Percentiles rank a stretch among this genome's conserved stretches.
Evolutionary conservation across 2,888 invertebrate species (phyloP).

Genomic region (Diaphora mendica): DNA sequence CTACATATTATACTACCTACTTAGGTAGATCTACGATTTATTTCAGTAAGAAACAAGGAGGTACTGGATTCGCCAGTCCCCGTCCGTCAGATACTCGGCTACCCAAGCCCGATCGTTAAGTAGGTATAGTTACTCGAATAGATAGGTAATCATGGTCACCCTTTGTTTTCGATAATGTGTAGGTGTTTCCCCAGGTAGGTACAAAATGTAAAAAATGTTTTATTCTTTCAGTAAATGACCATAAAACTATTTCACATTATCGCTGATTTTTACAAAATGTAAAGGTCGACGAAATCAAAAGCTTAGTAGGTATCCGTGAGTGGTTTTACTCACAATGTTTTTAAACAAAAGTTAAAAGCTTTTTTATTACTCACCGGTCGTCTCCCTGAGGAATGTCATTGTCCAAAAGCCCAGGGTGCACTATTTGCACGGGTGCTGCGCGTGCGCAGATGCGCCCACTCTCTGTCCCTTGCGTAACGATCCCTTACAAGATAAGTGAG

Average conservation of each 20-base stretch:
- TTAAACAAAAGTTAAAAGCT: conserved; percentile 28
- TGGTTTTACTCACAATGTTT: conserved; percentile 3
- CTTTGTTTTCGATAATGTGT: background rate
- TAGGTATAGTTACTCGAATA: no score
- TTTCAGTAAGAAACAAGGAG: background rate
- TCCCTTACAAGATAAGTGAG: conserved; percentile 61
- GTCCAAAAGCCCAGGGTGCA: conserved; percentile 27
- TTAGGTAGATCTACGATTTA: no score
- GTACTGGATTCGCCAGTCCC: background rate
- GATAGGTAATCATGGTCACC: background rate
- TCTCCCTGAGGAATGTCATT: conserved; percentile 43
- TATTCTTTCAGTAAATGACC: background rate
- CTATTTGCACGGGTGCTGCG: conserved; percentile 28
- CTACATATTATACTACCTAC: background rate
- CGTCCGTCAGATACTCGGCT: background rate
- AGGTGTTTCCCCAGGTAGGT: background rate
- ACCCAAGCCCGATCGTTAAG: background rate
- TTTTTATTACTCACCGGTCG: conserved; percentile 42
- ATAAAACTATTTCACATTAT: background rate
- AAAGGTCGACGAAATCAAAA: background rate
- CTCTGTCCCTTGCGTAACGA: conserved; percentile 55
- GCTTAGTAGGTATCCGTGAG: conserved; percentile 3
- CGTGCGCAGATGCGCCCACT: conserved; percentile 24
- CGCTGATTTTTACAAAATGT: background rate
- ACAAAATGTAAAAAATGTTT: background rate